Conservation (phyloP, 2,113 vertebrate genomes). For the Mirza zaza region DNA sequence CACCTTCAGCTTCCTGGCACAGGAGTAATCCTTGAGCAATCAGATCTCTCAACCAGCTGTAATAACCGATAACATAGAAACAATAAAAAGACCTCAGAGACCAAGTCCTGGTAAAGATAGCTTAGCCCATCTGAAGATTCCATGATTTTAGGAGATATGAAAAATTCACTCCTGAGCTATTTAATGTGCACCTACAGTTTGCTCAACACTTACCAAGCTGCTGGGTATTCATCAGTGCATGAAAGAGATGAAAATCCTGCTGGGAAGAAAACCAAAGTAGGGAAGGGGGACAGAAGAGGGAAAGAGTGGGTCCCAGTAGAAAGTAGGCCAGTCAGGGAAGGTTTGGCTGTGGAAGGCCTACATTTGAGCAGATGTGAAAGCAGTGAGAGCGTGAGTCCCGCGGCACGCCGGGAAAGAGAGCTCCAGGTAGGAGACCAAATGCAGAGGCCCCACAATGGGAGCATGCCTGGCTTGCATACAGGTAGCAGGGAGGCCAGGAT, state of each 20-base stretch:
- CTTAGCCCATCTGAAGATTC: neutral
- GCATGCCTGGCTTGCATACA: neutral
- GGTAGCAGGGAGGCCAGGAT: neutral
- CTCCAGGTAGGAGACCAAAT: neutral
- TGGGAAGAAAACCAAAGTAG: neutral
- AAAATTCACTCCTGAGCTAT: neutral
- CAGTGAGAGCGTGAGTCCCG: neutral
- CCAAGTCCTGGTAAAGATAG: neutral
- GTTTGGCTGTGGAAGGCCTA: neutral
- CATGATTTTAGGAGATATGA: neutral
- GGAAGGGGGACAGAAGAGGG: neutral
- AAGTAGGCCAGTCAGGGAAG: neutral
- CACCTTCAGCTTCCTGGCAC: neutral
- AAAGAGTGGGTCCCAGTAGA: neutral
- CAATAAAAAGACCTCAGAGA: neutral
- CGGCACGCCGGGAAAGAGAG: neutral
- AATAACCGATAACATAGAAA: neutral
- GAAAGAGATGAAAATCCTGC: neutral
- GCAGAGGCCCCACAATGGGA: neutral
- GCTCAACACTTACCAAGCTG: neutral
- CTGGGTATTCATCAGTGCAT: too few relatives aligned
- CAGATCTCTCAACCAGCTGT: neutral
- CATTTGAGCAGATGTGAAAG: neutral
- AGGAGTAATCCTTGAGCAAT: neutral
- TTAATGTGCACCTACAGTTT: neutral